A percentile compares a stretch with the other conserved stretches of the same genome.
Evolutionary conservation across 2,888 invertebrate genomes (phyloP).

Genomic region (Bellardia pandia): DNA sequence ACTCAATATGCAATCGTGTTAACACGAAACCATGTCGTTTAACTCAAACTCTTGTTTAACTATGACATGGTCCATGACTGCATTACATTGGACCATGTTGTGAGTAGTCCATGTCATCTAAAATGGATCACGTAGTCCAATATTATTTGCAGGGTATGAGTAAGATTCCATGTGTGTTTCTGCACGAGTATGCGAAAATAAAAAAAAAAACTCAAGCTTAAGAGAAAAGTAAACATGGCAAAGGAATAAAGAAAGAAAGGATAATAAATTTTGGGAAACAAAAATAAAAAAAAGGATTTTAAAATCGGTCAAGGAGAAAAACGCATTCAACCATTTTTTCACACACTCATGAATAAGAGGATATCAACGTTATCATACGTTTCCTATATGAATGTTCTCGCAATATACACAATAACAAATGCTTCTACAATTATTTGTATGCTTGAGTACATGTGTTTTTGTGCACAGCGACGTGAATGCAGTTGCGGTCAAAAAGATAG

Average conservation of each 20-base stretch:
- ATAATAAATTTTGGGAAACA: conserved; percentile 60
- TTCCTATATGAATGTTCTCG: neutral
- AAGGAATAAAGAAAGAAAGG: conserved; percentile 32
- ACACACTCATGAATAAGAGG: conserved; percentile 60
- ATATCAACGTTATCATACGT: conserved; percentile 32
- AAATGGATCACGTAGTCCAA: too few relatives aligned
- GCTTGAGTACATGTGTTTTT: neutral
- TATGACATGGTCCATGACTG: too few relatives aligned
- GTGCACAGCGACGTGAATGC: neutral
- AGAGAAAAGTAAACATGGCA: conserved; percentile 61
- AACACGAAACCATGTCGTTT: too few relatives aligned
- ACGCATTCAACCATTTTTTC: conserved; percentile 73
- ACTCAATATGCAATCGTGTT: too few relatives aligned
- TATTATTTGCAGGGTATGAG: too few relatives aligned
- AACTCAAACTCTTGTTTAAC: too few relatives aligned
- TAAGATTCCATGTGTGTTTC: neutral
- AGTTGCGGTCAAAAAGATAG: neutral
- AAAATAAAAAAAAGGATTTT: conserved; percentile 38
- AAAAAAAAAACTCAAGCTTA: conserved; percentile 54
- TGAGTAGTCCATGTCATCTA: too few relatives aligned
- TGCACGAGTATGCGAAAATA: conserved; percentile 36
- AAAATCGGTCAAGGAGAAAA: conserved; percentile 78
- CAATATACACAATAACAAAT: neutral
- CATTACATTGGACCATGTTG: too few relatives aligned
- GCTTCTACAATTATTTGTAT: neutral